A percentile compares a stretch with the other conserved stretches of the same genome.
Evolutionary conservation across 1,140 invertebrate species (phyloP).

Genomic region (Lamellibrachia luymesi): DNA sequence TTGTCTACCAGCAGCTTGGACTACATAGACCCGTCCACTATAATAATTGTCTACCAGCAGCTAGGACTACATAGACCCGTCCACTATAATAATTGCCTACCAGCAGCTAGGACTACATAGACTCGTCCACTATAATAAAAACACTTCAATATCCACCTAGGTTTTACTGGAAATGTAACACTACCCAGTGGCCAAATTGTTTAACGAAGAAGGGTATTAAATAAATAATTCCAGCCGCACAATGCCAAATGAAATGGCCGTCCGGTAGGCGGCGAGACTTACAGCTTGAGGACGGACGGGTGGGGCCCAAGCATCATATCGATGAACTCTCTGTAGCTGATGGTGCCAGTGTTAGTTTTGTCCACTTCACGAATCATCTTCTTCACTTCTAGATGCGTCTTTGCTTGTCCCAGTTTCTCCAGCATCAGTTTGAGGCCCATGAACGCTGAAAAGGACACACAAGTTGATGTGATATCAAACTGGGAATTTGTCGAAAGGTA

Average conservation of each 20-base stretch:
- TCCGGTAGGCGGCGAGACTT: constrained; percentile 23
- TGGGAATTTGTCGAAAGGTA: background rate
- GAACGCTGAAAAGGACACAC: background rate
- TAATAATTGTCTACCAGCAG: background rate
- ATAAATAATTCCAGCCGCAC: background rate
- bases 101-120: no score
- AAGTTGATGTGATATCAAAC: background rate
- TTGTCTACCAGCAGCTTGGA: background rate
- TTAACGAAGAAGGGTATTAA: background rate
- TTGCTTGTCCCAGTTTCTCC: constrained; percentile 88
- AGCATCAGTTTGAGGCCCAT: constrained; percentile 86
- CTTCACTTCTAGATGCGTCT: constrained; percentile 87
- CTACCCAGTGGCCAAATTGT: no score
- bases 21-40: no score
- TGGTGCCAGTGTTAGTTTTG: constrained; percentile 38
- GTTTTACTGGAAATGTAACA: no score
- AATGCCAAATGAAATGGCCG: background rate
- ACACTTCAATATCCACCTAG: no score
- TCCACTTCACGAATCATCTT: constrained; percentile 73
- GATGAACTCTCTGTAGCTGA: constrained; percentile 47
- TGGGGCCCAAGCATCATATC: constrained; percentile 49
- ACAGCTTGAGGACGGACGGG: constrained; percentile 44
- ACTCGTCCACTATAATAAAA: no score
- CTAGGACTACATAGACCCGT: no score
- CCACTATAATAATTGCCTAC: background rate